These are phyloP conservation scores for Tetheella fluctuosa DNA, from an alignment of 2,888 invertebrate species.

Conservation along the genomic window DNA sequence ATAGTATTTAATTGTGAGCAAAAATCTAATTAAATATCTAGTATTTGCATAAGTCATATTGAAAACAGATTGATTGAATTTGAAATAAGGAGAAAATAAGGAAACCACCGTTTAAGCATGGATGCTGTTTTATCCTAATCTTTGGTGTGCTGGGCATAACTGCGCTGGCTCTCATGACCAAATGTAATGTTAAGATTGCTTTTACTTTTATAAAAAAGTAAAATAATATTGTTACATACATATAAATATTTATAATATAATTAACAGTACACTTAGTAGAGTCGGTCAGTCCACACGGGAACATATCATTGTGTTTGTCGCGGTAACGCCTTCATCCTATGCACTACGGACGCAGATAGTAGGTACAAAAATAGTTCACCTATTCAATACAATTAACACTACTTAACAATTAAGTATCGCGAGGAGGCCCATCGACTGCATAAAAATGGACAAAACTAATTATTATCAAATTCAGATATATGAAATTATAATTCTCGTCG, in stretches of 20 bases:
- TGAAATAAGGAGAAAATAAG: conserved; percentile 49
- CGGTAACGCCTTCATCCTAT: conserved; percentile 76
- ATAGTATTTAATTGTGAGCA: conserved; percentile 58
- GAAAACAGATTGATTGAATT: conserved; percentile 45
- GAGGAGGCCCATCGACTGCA: conserved; percentile 63
- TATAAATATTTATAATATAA: conserved; percentile 16
- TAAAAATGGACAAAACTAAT: conserved; percentile 29
- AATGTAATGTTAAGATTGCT: conserved; percentile 32
- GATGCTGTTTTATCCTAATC: conserved; percentile 76
- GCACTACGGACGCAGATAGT: conserved; percentile 75
- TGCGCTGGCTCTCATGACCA: conserved; percentile 55
- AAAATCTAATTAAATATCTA: conserved; percentile 51
- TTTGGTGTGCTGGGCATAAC: conserved; percentile 80
- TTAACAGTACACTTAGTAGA: conserved; percentile 51
- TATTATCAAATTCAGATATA: conserved; percentile 32
- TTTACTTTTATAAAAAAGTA: not conserved
- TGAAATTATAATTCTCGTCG: conserved; percentile 40
- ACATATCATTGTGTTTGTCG: conserved; percentile 58
- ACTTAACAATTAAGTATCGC: conserved; percentile 82
- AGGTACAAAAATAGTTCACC: conserved; percentile 84
- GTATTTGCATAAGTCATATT: conserved; percentile 7
- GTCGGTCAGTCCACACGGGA: conserved; percentile 58
- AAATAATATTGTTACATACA: conserved; percentile 15
- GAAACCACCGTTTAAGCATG: conserved; percentile 54
- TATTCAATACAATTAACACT: conserved; percentile 81